Base-by-base conservation (phyloP, 1,140 invertebrate species). In the Drosophila novamexicana region DNA sequence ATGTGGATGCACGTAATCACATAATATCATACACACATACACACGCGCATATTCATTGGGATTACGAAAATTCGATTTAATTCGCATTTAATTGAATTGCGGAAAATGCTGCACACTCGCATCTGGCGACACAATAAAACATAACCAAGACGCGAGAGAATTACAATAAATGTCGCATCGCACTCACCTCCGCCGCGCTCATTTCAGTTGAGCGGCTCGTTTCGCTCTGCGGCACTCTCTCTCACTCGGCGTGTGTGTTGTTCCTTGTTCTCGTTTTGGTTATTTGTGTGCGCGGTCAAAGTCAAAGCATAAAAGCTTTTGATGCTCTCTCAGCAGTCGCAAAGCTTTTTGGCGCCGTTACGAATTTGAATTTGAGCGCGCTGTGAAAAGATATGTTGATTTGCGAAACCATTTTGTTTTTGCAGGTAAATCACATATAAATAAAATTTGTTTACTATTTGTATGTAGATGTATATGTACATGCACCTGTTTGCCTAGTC, bases 101-200 rank as follows among this genome's bases (percentile, higher is more conserved):
- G 22, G 22, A 22, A 22, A 22, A 4, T 22, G 4, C 22, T 29
- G 22, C 22, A 29, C 3, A 3, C 9, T 29, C 10, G 1, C 18
- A 40, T 50, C 52, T 59, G 22, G 45, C 29, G 36, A 44, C 56
- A 68, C 32, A 62, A 32, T 37, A 44, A 7, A 53, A 54, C 34
- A 9, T 29, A 45, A 29, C 22, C 22, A 1, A n/a, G 6, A 34
- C n/a, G 10, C 53, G 65, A 56, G 47, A 57, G 34, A 67, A 16
- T 18, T 40, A 40, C 22, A 29, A 29, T 5, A 9, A 9, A 40
- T 40, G 39, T 12, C 39, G 39, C 39, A 1, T 57, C 8, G 22
- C 47, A 73, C 68, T 84, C 52, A 83, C 81, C 81, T 77, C 77
- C n/a, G 57, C n/a, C 29, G 39, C 67, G 59, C 81, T 84, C 81